A percentile compares a stretch with the other conserved stretches of the same genome.
Evolutionary conservation across 2,888 invertebrate genomes (phyloP).

Genomic region (Meandrusa payeni): DNA sequence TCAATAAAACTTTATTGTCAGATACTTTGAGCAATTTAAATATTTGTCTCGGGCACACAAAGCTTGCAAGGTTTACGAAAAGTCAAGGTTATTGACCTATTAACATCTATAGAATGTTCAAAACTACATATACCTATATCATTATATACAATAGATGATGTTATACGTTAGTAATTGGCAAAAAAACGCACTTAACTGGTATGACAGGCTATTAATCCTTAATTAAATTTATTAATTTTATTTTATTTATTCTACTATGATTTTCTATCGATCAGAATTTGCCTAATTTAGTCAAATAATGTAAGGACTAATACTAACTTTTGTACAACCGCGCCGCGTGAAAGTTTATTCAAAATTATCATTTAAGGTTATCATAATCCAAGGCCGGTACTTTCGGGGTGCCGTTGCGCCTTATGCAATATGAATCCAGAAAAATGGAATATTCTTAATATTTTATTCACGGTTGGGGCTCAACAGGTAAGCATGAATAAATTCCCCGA

Average conservation of each 20-base stretch:
- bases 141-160: constrained; percentile 1
- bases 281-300: too few relatives aligned
- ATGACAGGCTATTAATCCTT: too few relatives aligned
- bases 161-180: too few relatives aligned
- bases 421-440: constrained; percentile 75
- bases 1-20: neutral
- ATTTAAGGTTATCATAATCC: too few relatives aligned
- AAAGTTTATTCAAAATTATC: too few relatives aligned
- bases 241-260: too few relatives aligned
- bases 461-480: constrained; percentile 74
- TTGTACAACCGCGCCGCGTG: too few relatives aligned
- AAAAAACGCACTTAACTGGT: too few relatives aligned
- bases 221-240: too few relatives aligned
- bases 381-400: constrained; percentile 42
- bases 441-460: constrained; percentile 75
- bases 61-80: neutral
- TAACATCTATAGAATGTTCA: constrained; percentile 5
- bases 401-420: constrained; percentile 60
- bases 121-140: neutral
- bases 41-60: neutral
- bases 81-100: constrained; percentile 11
- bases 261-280: too few relatives aligned
- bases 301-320: too few relatives aligned
- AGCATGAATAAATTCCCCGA: constrained; percentile 70
- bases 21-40: constrained; percentile 4